Evolutionary conservation across 2,113 vertebrate genomes (phyloP).

Genomic region (Sialia sialis): DNA sequence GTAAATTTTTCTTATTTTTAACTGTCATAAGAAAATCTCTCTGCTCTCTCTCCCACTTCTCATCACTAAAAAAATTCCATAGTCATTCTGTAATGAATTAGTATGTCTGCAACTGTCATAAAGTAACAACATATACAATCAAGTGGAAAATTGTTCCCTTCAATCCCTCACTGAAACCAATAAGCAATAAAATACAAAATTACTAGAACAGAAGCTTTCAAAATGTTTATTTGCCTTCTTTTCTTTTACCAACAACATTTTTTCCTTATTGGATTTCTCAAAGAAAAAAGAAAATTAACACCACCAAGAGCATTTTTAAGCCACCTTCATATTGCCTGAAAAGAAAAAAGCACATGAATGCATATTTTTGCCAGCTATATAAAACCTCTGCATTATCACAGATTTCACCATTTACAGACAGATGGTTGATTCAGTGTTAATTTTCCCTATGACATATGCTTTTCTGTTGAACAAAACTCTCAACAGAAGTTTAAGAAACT

Average conservation of each 20-base stretch:
- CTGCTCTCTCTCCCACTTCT: background rate
- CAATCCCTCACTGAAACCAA: background rate
- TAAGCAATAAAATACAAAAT: background rate
- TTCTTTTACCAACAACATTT: background rate
- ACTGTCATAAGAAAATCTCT: background rate
- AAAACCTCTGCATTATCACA: background rate
- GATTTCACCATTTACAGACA: background rate
- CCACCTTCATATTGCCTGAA: background rate
- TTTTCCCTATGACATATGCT: background rate
- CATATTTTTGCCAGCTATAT: background rate
- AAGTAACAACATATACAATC: background rate
- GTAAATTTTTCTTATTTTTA: constrained; percentile 7
- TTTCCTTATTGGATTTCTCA: background rate
- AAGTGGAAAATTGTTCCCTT: background rate
- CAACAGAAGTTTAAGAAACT: background rate
- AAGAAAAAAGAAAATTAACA: background rate
- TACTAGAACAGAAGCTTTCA: background rate
- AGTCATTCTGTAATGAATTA: background rate
- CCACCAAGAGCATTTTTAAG: background rate
- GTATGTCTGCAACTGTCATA: background rate
- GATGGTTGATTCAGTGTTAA: background rate
- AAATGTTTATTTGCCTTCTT: background rate
- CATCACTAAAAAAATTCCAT: background rate
- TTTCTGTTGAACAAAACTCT: background rate
- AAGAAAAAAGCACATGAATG: background rate